Base-by-base conservation (phyloP, 2,797 vertebrate genomes). In the Sardinella longiceps region DNA sequence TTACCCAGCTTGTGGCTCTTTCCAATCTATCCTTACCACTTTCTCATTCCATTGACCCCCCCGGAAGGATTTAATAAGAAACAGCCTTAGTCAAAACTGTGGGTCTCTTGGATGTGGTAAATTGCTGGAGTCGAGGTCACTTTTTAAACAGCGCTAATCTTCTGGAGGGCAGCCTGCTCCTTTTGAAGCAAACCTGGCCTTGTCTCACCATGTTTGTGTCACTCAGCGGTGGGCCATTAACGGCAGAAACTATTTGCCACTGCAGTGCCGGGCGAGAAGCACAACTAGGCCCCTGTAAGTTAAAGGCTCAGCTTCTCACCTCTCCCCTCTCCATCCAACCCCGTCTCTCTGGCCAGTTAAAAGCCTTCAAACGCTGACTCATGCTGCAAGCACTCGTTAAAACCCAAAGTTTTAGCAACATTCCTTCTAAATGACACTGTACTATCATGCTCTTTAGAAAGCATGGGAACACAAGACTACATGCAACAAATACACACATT, bases 111-210 rank as follows among this genome's bases (percentile, higher is more conserved):
- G 89, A 86, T 84, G 85, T 89, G 92, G 94, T 92, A 93, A 94
- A 91, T 91, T 88, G 87, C 87, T 89, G 50, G 11, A 82, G 85
- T 90, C 80, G 82, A 90, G 93, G 92, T 92, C 87, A 82, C 88
- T 86, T 77, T 88, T 92, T 91, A 93, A 91, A 92, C 88, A 82
- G 89, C 87, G 89, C 87, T 94, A 94, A 94, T 94, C 94, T 93
- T 89, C 86, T 87, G 81, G 80, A 84, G 86, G 81, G 58, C 85
- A 80, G 74, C 85, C 48, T 87, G 85, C 84, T 89, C 90, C 90
- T 92, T 95, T 95, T 95, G 95, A 96, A 95, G 94, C 89, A 84
- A 77, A 86, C 89, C 88, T 90, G 88, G 90, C 89, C 89, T 81
- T 85, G 93, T 93, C 91, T 85, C 89, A 88, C 90, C 91, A 90